Evolutionary conservation across 1,140 invertebrate species (phyloP).

Genomic region (Mycetomoellerius zeteki): DNA sequence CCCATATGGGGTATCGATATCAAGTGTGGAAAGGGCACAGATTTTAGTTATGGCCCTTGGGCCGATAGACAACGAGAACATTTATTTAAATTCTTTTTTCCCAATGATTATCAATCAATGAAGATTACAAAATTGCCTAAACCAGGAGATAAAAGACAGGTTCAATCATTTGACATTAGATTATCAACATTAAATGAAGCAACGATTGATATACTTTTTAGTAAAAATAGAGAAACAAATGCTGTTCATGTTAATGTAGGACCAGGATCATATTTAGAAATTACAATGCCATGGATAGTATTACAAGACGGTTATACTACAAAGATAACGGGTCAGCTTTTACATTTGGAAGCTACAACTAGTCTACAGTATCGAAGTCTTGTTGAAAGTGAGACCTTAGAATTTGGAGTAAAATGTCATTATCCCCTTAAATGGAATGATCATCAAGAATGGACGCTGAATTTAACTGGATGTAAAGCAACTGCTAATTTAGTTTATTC

Average conservation of each 20-base stretch:
- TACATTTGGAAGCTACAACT: conserved; percentile 97
- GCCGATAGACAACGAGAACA: conserved; percentile 98
- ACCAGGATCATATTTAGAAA: conserved; percentile 97
- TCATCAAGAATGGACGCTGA: conserved; percentile 96
- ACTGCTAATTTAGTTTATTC: conserved; percentile 96
- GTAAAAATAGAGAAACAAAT: conserved; percentile 98
- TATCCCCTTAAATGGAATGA: conserved; percentile 98
- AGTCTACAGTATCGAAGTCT: conserved; percentile 97
- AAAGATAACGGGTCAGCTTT: conserved; percentile 96
- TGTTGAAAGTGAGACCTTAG: conserved; percentile 97
- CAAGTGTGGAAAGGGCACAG: conserved; percentile 98
- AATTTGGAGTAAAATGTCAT: conserved; percentile 95
- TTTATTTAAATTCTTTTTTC: conserved; percentile 98
- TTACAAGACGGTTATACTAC: conserved; percentile 94
- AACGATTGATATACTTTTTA: conserved; percentile 98
- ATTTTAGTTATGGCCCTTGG: conserved; percentile 99
- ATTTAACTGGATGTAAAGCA: conserved; percentile 97
- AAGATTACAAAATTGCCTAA: conserved; percentile 92
- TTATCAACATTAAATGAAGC: conserved; percentile 96
- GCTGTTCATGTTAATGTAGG: conserved; percentile 98
- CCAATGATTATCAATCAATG: conserved; percentile 94
- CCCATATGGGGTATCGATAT: conserved; percentile 98
- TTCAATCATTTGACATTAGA: conserved; percentile 97
- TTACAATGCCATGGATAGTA: conserved; percentile 98
- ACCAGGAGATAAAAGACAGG: conserved; percentile 95